Evolutionary conservation across 2,113 vertebrate species (phyloP), one percentile per base, ranked within the genome.

Genomic region (Benitochromis conjunctus): DNA sequence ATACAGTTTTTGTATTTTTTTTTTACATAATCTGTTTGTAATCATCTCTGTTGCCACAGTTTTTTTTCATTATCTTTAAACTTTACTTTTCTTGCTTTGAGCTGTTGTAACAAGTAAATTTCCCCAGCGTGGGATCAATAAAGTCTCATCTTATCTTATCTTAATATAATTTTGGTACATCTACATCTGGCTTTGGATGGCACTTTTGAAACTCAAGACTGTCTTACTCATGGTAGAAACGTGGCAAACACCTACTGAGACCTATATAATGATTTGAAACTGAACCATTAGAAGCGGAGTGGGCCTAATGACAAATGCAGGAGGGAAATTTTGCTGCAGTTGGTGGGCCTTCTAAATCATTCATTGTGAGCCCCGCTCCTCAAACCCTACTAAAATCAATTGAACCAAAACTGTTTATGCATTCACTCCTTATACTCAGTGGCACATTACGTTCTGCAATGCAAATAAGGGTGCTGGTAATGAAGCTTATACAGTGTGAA

Each of bases 381-480:
- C 43, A 29, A 82, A 85, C 60, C 64, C 78, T 79, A 38, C 78
- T 80, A n/a, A 78, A 86, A 85, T 86, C 79, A 93, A 91, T 85
- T 87, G 60, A 90, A 89, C 81, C 87, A 86, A 90, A 92, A 83
- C 81, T 94, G 90, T 95, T 95, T 94, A 94, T 94, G 94, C 86
- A 94, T 94, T 94, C 91, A 82, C 71, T 86, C 43, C 92, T 90
- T 92, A 89, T 14, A 82, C 88, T 90, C 76, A 60, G 90, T 82
- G 90, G 83, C 86, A 88, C 87, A 84, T 85, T 92, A 85, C 57
- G 86, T 91, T 96, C 92, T 92, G 94, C 95, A 94, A 95, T 95
- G 95, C 95, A 96, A 96, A 96, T 96, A 85, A 83, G 54, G 91
- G 92, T 93, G 90, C 87, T 88, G 91, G 90, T 95, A 96, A 97